phyloP scores from a whole-genome alignment of 1,140 invertebrate genomes.

The Dinoponera quadriceps region DNA sequence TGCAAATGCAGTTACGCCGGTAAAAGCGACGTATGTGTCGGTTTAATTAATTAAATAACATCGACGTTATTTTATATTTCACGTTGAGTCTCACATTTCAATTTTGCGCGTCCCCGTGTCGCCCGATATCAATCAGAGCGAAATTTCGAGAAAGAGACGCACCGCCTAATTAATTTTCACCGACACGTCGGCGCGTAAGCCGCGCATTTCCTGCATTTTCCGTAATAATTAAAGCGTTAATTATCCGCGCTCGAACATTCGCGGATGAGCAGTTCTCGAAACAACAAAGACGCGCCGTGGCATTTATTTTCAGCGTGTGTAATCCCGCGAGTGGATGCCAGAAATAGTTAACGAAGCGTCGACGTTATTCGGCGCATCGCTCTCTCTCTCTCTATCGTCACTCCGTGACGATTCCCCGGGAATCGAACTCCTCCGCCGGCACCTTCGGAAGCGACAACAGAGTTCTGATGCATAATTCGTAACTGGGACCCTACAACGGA shows the following conservation, averaged over 20 bases:
- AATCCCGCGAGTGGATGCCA: background rate
- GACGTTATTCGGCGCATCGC: background rate
- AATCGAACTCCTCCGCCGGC: background rate
- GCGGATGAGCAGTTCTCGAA: background rate
- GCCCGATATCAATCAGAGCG: background rate
- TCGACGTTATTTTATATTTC: background rate
- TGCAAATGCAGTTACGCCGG: background rate
- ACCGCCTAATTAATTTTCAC: conserved; percentile 22
- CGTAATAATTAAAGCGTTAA: too few relatives aligned
- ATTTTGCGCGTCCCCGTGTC: background rate
- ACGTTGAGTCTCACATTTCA: background rate
- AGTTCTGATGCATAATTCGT: conserved; percentile 56
- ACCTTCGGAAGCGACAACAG: background rate
- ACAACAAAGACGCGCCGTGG: background rate
- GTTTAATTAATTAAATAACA: conserved; percentile 13
- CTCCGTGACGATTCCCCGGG: conserved; percentile 18
- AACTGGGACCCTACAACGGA: conserved; percentile 52
- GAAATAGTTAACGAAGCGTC: conserved; percentile 16
- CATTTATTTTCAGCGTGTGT: background rate
- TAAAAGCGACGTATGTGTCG: background rate
- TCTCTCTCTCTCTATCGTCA: background rate
- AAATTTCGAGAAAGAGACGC: background rate
- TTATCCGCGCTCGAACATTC: too few relatives aligned
- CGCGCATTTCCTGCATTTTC: too few relatives aligned
- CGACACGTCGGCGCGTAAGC: too few relatives aligned